Percentiles rank a stretch among this genome's conserved stretches.
Evolutionary conservation across 2,888 invertebrate species (phyloP).

Genomic region (Terebella lapidaria): DNA sequence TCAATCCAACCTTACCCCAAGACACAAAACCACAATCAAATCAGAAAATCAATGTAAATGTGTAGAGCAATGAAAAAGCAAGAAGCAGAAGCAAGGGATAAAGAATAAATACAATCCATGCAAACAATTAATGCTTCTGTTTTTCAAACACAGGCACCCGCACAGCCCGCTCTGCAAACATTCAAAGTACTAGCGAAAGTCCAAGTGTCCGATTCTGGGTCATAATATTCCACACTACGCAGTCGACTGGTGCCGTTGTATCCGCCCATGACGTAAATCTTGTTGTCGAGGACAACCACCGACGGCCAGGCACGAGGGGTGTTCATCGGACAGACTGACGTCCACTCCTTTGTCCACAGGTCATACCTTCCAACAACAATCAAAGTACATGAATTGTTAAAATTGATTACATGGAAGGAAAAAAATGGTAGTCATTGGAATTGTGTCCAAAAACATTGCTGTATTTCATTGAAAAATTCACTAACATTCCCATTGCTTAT

Average conservation of each 20-base stretch:
- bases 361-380: slow-evolving; percentile 41
- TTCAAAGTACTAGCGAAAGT: slow-evolving; percentile 76
- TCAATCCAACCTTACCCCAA: no score
- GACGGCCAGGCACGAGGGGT: slow-evolving; percentile 49
- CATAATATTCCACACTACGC: slow-evolving; percentile 84
- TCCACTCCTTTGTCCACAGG: slow-evolving; percentile 46
- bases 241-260: slow-evolving; percentile 93
- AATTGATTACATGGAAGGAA: not conserved
- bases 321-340: slow-evolving; percentile 42
- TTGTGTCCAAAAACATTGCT: no score
- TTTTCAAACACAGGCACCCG: slow-evolving; percentile 78
- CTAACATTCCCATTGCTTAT: not conserved
- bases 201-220: slow-evolving; percentile 73
- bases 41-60: no score
- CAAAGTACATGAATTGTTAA: no score
- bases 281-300: slow-evolving; percentile 41
- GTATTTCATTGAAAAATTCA: no score
- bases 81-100: no score
- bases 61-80: no score
- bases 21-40: no score
- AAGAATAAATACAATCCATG: no score
- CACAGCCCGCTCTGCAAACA: slow-evolving; percentile 84
- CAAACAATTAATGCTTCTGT: no score
- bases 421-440: no score
- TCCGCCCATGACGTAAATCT: slow-evolving; percentile 65